These are phyloP conservation scores for Lathronympha strigana DNA, from an alignment of 2,888 invertebrate genomes.

Conservation along the genomic window DNA sequence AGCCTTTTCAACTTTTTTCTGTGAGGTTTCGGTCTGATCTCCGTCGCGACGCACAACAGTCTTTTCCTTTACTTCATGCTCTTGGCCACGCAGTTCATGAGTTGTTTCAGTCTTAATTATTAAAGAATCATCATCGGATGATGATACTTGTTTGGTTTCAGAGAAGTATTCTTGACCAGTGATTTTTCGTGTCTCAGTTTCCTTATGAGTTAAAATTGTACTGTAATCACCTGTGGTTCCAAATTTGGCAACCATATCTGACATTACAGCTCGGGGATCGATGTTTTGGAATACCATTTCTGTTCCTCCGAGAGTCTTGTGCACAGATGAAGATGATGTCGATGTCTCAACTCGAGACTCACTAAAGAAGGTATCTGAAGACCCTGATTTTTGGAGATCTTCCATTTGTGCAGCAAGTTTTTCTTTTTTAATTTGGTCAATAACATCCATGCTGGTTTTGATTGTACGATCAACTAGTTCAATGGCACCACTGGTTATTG, in stretches of 20 bases:
- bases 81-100: slow-evolving; percentile 76
- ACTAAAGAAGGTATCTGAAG: slow-evolving; percentile 71
- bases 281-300: slow-evolving; percentile 73
- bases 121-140: slow-evolving; percentile 78
- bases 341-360: slow-evolving; percentile 75
- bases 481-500: slow-evolving; percentile 80
- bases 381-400: slow-evolving; percentile 68
- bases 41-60: slow-evolving; percentile 74
- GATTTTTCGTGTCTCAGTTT: slow-evolving; percentile 78
- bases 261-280: slow-evolving; percentile 72
- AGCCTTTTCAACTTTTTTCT: slow-evolving; percentile 80
- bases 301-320: slow-evolving; percentile 68
- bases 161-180: slow-evolving; percentile 79
- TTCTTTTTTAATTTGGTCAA: slow-evolving; percentile 75
- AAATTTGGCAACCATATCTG: slow-evolving; percentile 75
- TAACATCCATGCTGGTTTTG: slow-evolving; percentile 74
- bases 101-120: slow-evolving; percentile 78
- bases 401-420: slow-evolving; percentile 75
- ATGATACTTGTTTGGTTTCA: slow-evolving; percentile 78
- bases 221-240: slow-evolving; percentile 65
- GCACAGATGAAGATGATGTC: slow-evolving; percentile 75
- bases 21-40: slow-evolving; percentile 78
- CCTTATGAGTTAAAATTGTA: slow-evolving; percentile 80
- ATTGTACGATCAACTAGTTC: slow-evolving; percentile 81
- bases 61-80: slow-evolving; percentile 80